A percentile compares a stretch with the other conserved stretches of the same genome.
These are phyloP conservation scores for Agrochola lota DNA, from an alignment of 2,888 invertebrate species.

Conservation along the genomic window DNA sequence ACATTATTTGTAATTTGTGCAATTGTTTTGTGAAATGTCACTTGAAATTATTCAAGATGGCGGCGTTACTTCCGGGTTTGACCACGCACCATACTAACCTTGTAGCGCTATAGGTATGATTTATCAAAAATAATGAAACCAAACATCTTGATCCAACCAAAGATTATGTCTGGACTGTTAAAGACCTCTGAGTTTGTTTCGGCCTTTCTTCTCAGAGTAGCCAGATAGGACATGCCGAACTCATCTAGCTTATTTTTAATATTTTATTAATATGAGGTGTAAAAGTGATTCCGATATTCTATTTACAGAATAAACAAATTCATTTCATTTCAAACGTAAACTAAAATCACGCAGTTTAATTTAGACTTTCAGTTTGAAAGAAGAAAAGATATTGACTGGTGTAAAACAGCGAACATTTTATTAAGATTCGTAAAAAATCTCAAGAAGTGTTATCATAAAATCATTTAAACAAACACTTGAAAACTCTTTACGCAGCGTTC, in stretches of 20 bases:
- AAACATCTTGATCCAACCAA: background rate
- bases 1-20: no score
- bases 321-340: no score
- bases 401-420: background rate
- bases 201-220: no score
- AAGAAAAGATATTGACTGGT: background rate
- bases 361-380: background rate
- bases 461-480: conserved; percentile 11
- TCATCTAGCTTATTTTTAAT: no score
- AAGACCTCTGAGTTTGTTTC: no score
- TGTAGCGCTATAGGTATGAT: background rate
- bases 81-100: background rate
- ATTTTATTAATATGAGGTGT: no score
- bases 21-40: no score
- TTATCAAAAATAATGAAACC: background rate
- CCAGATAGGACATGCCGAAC: no score
- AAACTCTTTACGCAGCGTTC: conserved; percentile 19
- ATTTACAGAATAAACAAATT: no score
- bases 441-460: background rate
- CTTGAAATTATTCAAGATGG: background rate
- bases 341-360: background rate
- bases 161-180: no score
- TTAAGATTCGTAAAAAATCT: background rate
- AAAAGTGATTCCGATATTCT: no score
- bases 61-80: no score